Evolutionary conservation across 2,888 invertebrate species (phyloP).

Genomic region (Volucella bombylans): DNA sequence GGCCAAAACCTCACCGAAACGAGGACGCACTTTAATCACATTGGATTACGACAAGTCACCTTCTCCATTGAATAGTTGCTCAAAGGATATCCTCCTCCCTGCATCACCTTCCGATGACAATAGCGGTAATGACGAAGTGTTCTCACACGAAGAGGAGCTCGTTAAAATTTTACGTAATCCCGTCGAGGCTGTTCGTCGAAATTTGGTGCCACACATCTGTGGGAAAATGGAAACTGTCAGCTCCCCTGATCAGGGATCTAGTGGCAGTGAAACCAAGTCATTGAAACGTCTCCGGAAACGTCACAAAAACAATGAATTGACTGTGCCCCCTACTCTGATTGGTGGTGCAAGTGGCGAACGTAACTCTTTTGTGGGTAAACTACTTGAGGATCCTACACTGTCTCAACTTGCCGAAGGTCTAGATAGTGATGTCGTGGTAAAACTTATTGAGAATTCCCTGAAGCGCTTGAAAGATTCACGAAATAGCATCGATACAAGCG

Average conservation of each 20-base stretch:
- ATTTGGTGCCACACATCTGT: slow-evolving; percentile 90
- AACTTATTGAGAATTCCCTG: slow-evolving; percentile 87
- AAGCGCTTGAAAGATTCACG: slow-evolving; percentile 84
- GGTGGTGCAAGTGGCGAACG: slow-evolving; percentile 78
- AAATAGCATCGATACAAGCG: slow-evolving; percentile 79
- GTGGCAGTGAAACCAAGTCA: slow-evolving; percentile 37
- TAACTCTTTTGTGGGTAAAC: slow-evolving; percentile 84
- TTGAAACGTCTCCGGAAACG: slow-evolving; percentile 55
- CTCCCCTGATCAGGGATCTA: slow-evolving; percentile 3
- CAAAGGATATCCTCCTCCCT: slow-evolving; percentile 32
- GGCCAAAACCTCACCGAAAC: slow-evolving; percentile 73
- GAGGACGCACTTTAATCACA: slow-evolving; percentile 80
- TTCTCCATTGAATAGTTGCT: slow-evolving; percentile 23
- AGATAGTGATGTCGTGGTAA: slow-evolving; percentile 85
- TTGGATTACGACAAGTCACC: slow-evolving; percentile 80
- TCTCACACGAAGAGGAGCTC: slow-evolving; percentile 83
- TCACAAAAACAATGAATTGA: slow-evolving; percentile 60
- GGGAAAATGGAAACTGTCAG: slow-evolving; percentile 84
- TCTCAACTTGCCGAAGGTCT: slow-evolving; percentile 86
- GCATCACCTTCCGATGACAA: slow-evolving; percentile 43
- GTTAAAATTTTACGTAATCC: slow-evolving; percentile 87
- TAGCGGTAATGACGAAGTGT: slow-evolving; percentile 70
- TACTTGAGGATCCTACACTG: slow-evolving; percentile 86
- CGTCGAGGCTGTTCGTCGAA: slow-evolving; percentile 89
- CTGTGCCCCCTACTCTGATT: slow-evolving; percentile 37